These are phyloP conservation scores for Etheostoma spectabile DNA, from an alignment of 2,113 vertebrate genomes.

Conservation along the genomic window DNA sequence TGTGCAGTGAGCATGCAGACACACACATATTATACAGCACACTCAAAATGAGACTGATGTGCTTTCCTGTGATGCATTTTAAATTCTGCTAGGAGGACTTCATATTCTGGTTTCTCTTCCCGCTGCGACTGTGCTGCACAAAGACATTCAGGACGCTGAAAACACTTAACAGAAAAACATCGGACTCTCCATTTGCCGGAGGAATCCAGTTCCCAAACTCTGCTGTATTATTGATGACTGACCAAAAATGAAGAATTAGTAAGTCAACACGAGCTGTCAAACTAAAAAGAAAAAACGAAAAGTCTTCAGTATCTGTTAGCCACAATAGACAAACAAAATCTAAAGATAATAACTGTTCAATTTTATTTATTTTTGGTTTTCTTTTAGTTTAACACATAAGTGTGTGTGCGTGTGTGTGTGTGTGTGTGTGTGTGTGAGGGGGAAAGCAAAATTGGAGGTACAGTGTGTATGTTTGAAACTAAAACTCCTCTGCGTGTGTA, in stretches of 20 bases:
- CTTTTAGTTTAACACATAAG: no score
- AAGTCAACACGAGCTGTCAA: not conserved
- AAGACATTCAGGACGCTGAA: constrained; percentile 1
- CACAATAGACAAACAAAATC: not conserved
- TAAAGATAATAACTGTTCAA: no score
- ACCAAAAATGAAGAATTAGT: not conserved
- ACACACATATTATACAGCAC: not conserved
- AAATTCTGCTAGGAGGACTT: constrained; percentile 25
- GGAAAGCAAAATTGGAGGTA: no score
- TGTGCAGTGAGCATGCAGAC: not conserved
- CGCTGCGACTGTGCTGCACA: not conserved
- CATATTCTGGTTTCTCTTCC: constrained; percentile 12
- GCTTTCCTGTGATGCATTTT: constrained; percentile 21
- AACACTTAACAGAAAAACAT: constrained; percentile 8
- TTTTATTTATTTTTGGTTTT: no score
- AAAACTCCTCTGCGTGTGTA: no score
- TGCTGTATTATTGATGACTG: constrained; percentile 33
- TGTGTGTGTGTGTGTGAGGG: no score
- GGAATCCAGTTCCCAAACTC: constrained; percentile 21
- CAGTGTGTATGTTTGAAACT: no score
- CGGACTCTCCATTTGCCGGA: constrained; percentile 13
- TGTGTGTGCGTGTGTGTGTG: no score
- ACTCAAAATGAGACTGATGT: constrained; percentile 3
- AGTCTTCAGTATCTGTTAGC: not conserved
- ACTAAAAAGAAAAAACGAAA: no score